These are phyloP conservation scores for Lacanobia wlatinum DNA, from an alignment of 2,888 invertebrate genomes.

Conservation along the genomic window DNA sequence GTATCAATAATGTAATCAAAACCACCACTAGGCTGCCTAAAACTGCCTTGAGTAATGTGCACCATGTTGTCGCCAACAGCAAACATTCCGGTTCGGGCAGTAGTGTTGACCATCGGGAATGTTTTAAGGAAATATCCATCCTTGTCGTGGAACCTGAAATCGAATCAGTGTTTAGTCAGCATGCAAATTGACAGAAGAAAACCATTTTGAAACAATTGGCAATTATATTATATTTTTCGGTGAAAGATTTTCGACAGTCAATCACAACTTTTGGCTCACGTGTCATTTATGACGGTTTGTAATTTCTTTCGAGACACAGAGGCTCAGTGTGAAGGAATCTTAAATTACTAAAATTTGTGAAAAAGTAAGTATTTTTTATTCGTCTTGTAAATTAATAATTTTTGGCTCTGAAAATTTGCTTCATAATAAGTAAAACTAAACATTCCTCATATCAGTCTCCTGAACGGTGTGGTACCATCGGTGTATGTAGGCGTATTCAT, in stretches of 20 bases:
- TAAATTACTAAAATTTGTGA: neutral
- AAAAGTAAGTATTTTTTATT: too few species aligned
- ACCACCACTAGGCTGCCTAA: slow-evolving; percentile 29
- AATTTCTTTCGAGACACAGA: too few species aligned
- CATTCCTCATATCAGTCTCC: slow-evolving; percentile 70
- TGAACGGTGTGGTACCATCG: slow-evolving; percentile 73
- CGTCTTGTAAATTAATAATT: neutral
- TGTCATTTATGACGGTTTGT: too few species aligned
- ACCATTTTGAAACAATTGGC: too few species aligned
- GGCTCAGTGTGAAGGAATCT: neutral
- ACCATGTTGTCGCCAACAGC: slow-evolving; percentile 17
- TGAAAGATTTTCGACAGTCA: too few species aligned
- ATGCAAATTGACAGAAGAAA: neutral
- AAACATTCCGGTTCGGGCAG: slow-evolving; percentile 25
- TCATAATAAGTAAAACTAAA: neutral
- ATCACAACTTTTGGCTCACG: too few species aligned
- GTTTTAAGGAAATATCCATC: slow-evolving; percentile 35
- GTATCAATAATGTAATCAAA: slow-evolving; percentile 24
- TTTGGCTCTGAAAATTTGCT: neutral
- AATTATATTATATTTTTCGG: too few species aligned
- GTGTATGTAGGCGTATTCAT: slow-evolving; percentile 66
- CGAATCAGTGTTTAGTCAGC: too few species aligned
- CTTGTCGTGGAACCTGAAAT: slow-evolving; percentile 44
- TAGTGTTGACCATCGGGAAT: slow-evolving; percentile 32
- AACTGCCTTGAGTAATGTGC: slow-evolving; percentile 39